Evolutionary conservation across 2,113 vertebrate genomes (phyloP).

Genomic region (Ranitomeya imitator): DNA sequence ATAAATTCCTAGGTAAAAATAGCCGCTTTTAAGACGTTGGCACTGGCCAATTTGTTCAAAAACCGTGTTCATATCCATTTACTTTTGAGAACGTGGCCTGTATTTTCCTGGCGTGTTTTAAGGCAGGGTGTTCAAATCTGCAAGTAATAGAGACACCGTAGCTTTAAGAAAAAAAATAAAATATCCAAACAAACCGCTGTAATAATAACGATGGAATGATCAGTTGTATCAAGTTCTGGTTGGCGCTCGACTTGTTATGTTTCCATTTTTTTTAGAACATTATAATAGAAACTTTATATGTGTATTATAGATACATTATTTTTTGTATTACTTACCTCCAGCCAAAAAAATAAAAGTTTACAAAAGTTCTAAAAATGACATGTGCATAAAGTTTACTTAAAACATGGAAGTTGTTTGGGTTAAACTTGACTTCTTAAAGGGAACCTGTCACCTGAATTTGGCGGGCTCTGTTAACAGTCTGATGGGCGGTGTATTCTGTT

Average conservation of each 20-base stretch:
- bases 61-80: constrained; percentile 6
- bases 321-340: background rate
- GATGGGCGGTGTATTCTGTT: too few relatives aligned
- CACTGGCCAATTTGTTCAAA: background rate
- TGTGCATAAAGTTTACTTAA: background rate
- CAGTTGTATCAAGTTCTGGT: background rate
- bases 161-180: background rate
- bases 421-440: background rate
- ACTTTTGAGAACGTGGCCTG: background rate
- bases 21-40: constrained; percentile 12
- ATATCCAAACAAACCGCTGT: background rate
- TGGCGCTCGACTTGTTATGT: background rate
- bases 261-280: background rate
- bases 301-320: background rate
- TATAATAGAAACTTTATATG: background rate
- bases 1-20: constrained; percentile 49
- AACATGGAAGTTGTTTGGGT: background rate
- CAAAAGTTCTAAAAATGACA: background rate
- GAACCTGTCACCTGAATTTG: too few relatives aligned
- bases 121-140: background rate
- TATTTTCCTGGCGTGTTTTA: background rate
- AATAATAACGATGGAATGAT: background rate
- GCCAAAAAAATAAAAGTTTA: background rate
- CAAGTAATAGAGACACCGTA: background rate
- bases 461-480: too few relatives aligned